Base-by-base conservation (phyloP, 1,140 invertebrate species). In the Drosophila fuyamai region DNA sequence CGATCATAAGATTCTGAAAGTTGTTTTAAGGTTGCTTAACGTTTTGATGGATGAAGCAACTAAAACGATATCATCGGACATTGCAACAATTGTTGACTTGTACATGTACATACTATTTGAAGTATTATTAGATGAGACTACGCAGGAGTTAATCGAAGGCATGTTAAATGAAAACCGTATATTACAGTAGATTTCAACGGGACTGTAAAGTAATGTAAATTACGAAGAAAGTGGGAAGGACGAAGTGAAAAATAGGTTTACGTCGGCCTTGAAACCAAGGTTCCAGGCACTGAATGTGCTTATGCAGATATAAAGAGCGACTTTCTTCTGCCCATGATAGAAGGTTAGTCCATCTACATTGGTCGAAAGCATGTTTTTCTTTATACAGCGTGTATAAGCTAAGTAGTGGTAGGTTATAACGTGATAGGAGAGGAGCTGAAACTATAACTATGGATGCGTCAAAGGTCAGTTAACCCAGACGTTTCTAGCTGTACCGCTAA, bases 101-200 rank as follows among this genome's bases (percentile, higher is more conserved):
- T 67, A 62, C 65, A 82, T 86, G 76, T 81, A 81, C 50, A 82
- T 73, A 81, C 54, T 79, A 77, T 89, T 48, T 76, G 72, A 86
- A 86, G 83, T 86, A 86, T 86, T 86, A 89, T 88, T 76, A 83
- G 67, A 76, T 57, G 58, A 76, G 67, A 70, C 67, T 70, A 70
- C 55, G 40, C 57, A 57, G 65, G 47, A 70, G 48, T 71, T 71
- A 57, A 47, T 46, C 41, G 23, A 36, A 14, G 38, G 43, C 32
- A 38, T 5, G 36, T 40, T 18, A 44, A 43, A 43, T 23, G 27
- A 13, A 48, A 23, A 0, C 29, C 40, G 43, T 29, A 32, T 56
- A 54, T 23, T 36, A 47, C 16, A 36, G 14, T 53, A 53, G 14
- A 53, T 7, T 53, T 53, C 50, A 36, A 23, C 13, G n/a, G n/a